Evolutionary conservation across 2,113 vertebrate genomes (phyloP).

Genomic region (Pedetes capensis): DNA sequence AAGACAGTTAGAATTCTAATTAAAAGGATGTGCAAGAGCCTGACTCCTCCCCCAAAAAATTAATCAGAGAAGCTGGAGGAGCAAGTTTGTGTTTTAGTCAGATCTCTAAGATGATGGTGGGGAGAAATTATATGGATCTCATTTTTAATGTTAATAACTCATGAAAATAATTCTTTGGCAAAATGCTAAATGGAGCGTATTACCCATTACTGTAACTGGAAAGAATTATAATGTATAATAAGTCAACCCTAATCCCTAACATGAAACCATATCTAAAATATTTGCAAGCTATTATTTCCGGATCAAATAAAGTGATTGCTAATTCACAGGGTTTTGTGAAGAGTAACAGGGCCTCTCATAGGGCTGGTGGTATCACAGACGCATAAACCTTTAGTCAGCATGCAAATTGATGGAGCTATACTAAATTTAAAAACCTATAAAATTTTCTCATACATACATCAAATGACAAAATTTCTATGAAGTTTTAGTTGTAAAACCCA

Average conservation of each 20-base stretch:
- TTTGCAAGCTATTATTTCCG: background rate
- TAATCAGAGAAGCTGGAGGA: too few species aligned
- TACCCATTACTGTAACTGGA: background rate
- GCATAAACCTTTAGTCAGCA: background rate
- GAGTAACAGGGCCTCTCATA: background rate
- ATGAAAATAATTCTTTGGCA: background rate
- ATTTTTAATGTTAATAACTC: background rate
- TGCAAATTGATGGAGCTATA: background rate
- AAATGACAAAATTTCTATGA: background rate
- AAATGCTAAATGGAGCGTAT: background rate
- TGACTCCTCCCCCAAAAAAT: too few species aligned
- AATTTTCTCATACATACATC: background rate
- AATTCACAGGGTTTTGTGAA: background rate
- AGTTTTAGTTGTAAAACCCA: background rate
- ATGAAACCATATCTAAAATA: background rate
- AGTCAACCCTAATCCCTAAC: background rate
- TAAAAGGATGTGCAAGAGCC: too few species aligned
- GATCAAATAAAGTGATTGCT: background rate
- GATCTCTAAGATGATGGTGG: background rate
- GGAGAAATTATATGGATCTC: background rate
- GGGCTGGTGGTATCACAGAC: background rate
- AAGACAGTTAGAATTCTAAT: too few species aligned
- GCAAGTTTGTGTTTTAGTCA: background rate
- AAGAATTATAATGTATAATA: conserved; percentile 18
- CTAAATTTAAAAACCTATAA: background rate